Percentiles rank a stretch among this genome's conserved stretches.
These are phyloP conservation scores for Heterodera carotae DNA, from an alignment of 1,140 invertebrate genomes.

Conservation along the genomic window DNA sequence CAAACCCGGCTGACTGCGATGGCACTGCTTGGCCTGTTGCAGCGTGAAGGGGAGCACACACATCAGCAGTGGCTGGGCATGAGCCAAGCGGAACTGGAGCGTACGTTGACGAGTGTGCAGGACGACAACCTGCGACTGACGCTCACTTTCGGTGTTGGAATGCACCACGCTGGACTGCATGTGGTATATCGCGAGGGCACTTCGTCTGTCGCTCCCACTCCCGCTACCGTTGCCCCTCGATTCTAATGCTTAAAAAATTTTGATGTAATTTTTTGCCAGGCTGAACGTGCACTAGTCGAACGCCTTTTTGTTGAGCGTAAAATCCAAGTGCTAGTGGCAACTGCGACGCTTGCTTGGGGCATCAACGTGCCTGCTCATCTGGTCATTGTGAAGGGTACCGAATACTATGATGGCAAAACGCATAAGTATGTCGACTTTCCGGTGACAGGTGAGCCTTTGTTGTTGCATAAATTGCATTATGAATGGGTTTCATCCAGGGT, in stretches of 20 bases:
- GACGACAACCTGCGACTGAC: constrained; percentile 91
- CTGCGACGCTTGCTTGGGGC: constrained; percentile 96
- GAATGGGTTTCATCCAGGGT: too few relatives aligned
- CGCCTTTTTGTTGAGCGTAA: constrained; percentile 94
- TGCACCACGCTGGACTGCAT: constrained; percentile 89
- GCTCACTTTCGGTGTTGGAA: constrained; percentile 92
- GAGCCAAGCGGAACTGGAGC: constrained; percentile 74
- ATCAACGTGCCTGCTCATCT: constrained; percentile 95
- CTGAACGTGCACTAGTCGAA: constrained; percentile 85
- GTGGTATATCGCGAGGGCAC: constrained; percentile 79
- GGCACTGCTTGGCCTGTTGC: constrained; percentile 89
- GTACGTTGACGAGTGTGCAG: constrained; percentile 71
- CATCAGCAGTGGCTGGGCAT: constrained; percentile 94
- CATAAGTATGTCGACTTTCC: constrained; percentile 98
- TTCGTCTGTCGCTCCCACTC: too few relatives aligned
- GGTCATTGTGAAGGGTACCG: constrained; percentile 80
- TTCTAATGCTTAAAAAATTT: too few relatives aligned
- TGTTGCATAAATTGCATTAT: too few relatives aligned
- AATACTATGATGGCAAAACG: constrained; percentile 95
- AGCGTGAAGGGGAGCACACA: constrained; percentile 77
- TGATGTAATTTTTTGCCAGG: not conserved
- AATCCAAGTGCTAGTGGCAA: constrained; percentile 96
- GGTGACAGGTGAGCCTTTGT: constrained; percentile 79
- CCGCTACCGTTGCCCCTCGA: too few relatives aligned
- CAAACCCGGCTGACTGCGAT: constrained; percentile 95